Percentiles rank a stretch among this genome's conserved stretches.
These are phyloP conservation scores for Cartodere bifasciata DNA, from an alignment of 2,888 invertebrate genomes.

Conservation along the genomic window DNA sequence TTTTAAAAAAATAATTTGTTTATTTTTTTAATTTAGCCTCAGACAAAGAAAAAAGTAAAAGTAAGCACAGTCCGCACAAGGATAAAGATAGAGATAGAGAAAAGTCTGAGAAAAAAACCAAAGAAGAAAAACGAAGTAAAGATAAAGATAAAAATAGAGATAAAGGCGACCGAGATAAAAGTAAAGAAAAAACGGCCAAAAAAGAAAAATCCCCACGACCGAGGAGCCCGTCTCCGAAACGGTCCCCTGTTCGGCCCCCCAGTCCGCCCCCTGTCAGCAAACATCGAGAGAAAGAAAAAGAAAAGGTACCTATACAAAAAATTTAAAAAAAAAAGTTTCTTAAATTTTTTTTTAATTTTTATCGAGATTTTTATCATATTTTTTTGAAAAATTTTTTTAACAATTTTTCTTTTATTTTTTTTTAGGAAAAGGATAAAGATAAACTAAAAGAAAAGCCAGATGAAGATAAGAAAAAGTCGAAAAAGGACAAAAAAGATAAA, in stretches of 20 bases:
- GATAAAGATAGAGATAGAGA: slow-evolving; percentile 35
- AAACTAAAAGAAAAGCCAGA: too few relatives aligned
- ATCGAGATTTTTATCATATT: slow-evolving; percentile 3
- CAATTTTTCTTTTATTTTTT: slow-evolving; percentile 5
- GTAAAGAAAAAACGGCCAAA: slow-evolving; percentile 40
- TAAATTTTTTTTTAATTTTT: neutral
- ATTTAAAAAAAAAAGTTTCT: neutral
- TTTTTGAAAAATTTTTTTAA: neutral
- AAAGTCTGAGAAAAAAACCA: slow-evolving; percentile 34
- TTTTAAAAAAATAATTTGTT: too few relatives aligned
- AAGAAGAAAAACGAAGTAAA: slow-evolving; percentile 37
- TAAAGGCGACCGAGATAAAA: slow-evolving; percentile 38
- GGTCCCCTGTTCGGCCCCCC: slow-evolving; percentile 29
- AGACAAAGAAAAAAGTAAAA: slow-evolving; percentile 33
- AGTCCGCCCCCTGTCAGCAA: slow-evolving; percentile 20
- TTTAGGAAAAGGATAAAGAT: slow-evolving; percentile 18
- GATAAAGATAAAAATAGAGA: slow-evolving; percentile 31
- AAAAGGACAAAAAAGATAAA: slow-evolving; percentile 50
- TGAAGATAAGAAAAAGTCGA: slow-evolving; percentile 38
- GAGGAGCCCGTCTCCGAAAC: slow-evolving; percentile 27
- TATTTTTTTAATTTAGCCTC: slow-evolving; percentile 16
- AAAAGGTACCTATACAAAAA: slow-evolving; percentile 21
- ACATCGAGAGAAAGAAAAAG: slow-evolving; percentile 23
- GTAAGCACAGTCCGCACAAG: slow-evolving; percentile 46
- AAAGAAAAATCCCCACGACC: slow-evolving; percentile 34